phyloP scores from a whole-genome alignment of 2,797 vertebrate species.

The Muraenolepis orangiensis region DNA sequence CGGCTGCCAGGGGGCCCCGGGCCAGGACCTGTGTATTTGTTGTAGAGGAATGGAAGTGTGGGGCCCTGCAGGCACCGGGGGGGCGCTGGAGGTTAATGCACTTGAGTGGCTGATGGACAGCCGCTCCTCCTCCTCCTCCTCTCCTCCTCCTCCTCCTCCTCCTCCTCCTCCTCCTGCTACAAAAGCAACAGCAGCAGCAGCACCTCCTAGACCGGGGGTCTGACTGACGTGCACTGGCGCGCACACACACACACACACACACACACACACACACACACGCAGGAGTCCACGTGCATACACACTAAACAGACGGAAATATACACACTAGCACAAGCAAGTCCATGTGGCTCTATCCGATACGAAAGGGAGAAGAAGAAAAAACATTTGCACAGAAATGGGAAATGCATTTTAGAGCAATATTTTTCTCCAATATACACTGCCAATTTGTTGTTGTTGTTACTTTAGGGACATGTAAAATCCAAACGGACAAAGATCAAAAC shows the following conservation, averaged over 20 bases:
- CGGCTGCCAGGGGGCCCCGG: conserved; percentile 62
- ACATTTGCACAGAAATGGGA: background rate
- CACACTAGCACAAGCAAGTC: background rate
- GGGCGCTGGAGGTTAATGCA: conserved; percentile 76
- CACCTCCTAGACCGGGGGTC: conserved; percentile 17
- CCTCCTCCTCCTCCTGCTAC: no score
- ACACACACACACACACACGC: conserved; percentile 3
- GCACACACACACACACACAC: background rate
- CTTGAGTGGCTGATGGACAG: conserved; percentile 67
- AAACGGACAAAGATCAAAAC: background rate
- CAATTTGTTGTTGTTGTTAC: background rate
- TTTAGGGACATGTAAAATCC: background rate
- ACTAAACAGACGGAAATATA: background rate
- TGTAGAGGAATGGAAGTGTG: conserved; percentile 71
- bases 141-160: no score
- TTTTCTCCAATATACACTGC: background rate
- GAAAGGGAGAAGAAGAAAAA: no score
- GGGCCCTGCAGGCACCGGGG: conserved; percentile 66
- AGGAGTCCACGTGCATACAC: conserved; percentile 3
- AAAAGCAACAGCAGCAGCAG: conserved; percentile 24
- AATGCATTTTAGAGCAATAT: background rate
- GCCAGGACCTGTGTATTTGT: conserved; percentile 73
- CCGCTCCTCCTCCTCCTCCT: no score
- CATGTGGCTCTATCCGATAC: conserved; percentile 31
- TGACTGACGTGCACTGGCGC: conserved; percentile 12